Evolutionary conservation across 2,888 invertebrate species (phyloP).

Genomic region (Gari tellinella): DNA sequence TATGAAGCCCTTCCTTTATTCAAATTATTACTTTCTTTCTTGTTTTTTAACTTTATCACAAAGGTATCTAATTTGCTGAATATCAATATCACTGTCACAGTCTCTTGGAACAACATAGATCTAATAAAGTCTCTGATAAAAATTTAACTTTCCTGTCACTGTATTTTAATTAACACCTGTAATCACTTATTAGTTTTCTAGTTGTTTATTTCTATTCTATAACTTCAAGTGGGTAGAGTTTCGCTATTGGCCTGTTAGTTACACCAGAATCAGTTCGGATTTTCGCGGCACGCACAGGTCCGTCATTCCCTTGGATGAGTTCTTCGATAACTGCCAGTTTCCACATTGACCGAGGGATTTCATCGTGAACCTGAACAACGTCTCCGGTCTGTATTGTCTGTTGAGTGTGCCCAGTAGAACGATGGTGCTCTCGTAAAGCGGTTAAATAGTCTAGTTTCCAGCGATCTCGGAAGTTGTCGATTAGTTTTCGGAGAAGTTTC

Average conservation of each 20-base stretch:
- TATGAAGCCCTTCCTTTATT: too few species aligned
- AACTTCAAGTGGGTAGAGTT: constrained; percentile 5
- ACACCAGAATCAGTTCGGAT: constrained; percentile 13
- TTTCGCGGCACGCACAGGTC: constrained; percentile 7
- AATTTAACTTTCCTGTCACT: too few species aligned
- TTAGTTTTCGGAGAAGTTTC: constrained; percentile 5
- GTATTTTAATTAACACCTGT: too few species aligned
- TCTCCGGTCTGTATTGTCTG: constrained; percentile 19
- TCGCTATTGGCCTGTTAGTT: constrained; percentile 13
- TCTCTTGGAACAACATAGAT: too few species aligned
- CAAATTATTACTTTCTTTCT: too few species aligned
- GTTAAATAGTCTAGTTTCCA: constrained; percentile 39
- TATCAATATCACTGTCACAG: too few species aligned
- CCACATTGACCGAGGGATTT: constrained; percentile 21
- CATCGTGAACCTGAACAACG: constrained; percentile 25
- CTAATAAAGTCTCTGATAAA: too few species aligned
- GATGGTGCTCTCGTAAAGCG: constrained; percentile 12
- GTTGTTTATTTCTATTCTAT: not conserved
- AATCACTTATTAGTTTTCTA: too few species aligned
- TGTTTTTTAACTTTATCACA: too few species aligned
- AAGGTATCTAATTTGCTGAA: too few species aligned
- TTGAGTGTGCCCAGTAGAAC: constrained; percentile 9
- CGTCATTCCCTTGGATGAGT: constrained; percentile 11
- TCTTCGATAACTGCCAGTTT: constrained; percentile 18
- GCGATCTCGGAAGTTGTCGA: constrained; percentile 33